Evolutionary conservation across 2,797 vertebrate species (phyloP), one percentile per base, ranked within the genome.

Genomic region (Acestrorhynchus altus): DNA sequence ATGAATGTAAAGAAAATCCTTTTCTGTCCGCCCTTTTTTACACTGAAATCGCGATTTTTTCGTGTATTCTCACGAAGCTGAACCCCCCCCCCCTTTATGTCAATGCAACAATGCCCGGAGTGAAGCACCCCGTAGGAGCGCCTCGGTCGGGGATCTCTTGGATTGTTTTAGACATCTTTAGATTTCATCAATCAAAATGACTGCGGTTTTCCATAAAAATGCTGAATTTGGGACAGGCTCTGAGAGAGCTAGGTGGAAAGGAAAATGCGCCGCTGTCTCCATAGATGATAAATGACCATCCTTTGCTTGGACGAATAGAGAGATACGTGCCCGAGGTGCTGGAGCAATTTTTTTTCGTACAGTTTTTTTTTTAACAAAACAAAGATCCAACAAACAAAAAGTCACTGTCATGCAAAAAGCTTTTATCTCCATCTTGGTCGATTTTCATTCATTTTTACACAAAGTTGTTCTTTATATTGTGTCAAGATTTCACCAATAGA

Each of bases 171-270:
- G 96, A 96, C 97, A 97, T 98, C 98, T 98, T 97, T 98, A 96
- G 96, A 98, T 99, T 99, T 98, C 97, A 99, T 99, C 97, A 99
- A 99, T 99, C 98, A 99, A 99, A 98, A 95, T 99, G 97, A 99
- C 98, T 99, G 96, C 97, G 95, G 97, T 98, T 99, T 99, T 99
- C 97, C 97, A 98, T 99, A 97, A 98, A 98, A 98, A 93, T 95
- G 94, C 96, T 96, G 95, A 97, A 98, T 98, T 98, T 96, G 94
- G 96, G 96, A 94, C 95, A 96, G 95, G 94, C 95, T 94, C 95
- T 95, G 94, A 96, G 94, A 93, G 94, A 95, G 93, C 94, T 94
- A 98, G 96, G 96, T 97, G 96, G 89, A 97, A 97, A 98, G 96
- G 88, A 97, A 97, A 98, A 96, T 97, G 94, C 89, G 95, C 90